These are phyloP conservation scores for Pentamera pediparva DNA, from an alignment of 53 echinoderm and acorn worm genomes.

Conservation along the genomic window DNA sequence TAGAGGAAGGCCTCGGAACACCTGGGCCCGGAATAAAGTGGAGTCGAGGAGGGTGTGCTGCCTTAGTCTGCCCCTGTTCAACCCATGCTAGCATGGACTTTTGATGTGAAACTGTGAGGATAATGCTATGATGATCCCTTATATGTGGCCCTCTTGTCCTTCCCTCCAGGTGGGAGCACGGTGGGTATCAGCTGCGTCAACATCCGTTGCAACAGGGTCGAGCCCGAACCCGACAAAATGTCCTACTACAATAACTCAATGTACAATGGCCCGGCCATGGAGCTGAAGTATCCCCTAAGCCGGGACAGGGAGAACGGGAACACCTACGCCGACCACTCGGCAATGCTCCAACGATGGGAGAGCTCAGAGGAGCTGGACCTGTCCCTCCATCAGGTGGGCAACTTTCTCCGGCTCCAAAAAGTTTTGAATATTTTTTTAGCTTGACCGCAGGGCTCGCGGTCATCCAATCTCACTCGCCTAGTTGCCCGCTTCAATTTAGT, in stretches of 20 bases:
- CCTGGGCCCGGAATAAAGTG: no score
- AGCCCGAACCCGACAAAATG: slow-evolving; percentile 44
- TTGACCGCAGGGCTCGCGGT: no score
- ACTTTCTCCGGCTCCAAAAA: not conserved
- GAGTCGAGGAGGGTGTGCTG: no score
- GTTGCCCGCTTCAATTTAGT: no score
- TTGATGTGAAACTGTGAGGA: no score
- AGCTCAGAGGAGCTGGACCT: slow-evolving; percentile 72
- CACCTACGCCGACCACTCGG: slow-evolving; percentile 9
- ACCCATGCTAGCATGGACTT: no score
- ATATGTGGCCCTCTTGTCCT: no score
- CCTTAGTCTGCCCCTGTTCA: no score
- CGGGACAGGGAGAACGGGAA: slow-evolving; percentile 1
- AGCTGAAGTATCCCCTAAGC: slow-evolving; percentile 21
- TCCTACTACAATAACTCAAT: not conserved
- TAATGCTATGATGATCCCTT: no score
- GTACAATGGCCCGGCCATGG: not conserved
- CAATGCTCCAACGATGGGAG: slow-evolving; percentile 51
- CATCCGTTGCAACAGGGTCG: slow-evolving; percentile 23
- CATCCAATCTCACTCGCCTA: no score
- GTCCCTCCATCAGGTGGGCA: slow-evolving; percentile 80
- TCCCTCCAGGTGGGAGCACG: not conserved
- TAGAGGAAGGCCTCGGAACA: no score
- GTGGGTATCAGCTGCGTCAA: slow-evolving; percentile 17
- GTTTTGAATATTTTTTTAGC: no score